phyloP scores from a whole-genome alignment of 2,113 vertebrate genomes.

The Calidris pugnax region DNA sequence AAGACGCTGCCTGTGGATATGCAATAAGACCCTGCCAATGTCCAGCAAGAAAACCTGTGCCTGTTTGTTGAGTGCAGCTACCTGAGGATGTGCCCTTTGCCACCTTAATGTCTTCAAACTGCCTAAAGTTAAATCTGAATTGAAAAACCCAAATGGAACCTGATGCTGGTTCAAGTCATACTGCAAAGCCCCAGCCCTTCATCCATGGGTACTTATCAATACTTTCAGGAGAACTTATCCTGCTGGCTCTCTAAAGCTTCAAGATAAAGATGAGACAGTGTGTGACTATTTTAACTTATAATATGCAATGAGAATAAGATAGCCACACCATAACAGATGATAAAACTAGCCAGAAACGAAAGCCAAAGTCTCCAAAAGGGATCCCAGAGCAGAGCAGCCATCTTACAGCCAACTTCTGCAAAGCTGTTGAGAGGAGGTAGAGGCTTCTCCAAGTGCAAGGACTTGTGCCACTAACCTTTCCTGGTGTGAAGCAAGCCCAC shows the following conservation, averaged over 20 bases:
- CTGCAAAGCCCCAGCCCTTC: neutral
- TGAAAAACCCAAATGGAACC: neutral
- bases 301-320: neutral
- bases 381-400: neutral
- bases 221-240: neutral
- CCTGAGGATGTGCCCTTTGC: neutral
- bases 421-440: neutral
- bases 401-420: neutral
- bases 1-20: fast-evolving
- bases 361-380: neutral
- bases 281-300: neutral
- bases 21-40: neutral
- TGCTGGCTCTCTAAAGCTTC: neutral
- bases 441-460: neutral
- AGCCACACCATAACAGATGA: neutral
- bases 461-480: neutral
- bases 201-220: neutral
- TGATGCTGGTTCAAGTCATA: neutral
- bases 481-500: neutral
- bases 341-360: neutral
- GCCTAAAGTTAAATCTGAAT: neutral
- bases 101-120: neutral
- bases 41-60: neutral
- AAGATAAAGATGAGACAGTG: neutral
- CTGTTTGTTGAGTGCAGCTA: neutral